Base-by-base conservation (phyloP, 2,888 invertebrate genomes). In the Tupiocoris notatus region DNA sequence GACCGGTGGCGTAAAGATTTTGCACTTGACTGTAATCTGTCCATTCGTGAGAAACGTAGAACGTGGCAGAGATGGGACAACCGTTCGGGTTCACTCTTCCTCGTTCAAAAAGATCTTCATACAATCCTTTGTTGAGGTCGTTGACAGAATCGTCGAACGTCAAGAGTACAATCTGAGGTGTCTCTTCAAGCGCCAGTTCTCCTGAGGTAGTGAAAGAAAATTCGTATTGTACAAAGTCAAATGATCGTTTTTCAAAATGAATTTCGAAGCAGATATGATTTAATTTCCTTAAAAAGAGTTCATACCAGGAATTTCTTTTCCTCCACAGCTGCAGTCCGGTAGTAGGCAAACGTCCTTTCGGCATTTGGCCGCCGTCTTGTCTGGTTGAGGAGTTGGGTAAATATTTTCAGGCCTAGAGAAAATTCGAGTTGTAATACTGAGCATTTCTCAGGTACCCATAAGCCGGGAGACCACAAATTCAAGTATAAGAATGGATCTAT, bases 11-110 rank as follows among this genome's bases (percentile, higher is more conserved):
- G 86, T 96, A 96, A 79, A 98, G 89, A 86, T 96, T 95, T 86
- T 97, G 96, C 78, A 98, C 98, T 87, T 95, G 94, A 85, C 94
- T 93, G 87, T 98, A 98, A 87, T 98, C 96, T 76, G 98, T 98
- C 96, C 98, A 98, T 86, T 98, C 96, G 85, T 98, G 98, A 66
- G 96, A 97, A 79, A 98, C 95, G 86, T 98, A 98, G 88, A 98
- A 96, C 56, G 98, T 98, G 77, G 95, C 95, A 66, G 91, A 88
- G 82, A 95, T 95, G 17, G 95, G 95, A 83, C 95, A 95, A 81
- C 95, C 95, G 84, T 95, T 95, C 75, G 95, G 95, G 84, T 95
- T 95, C 81, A 91, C 91, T 81, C 95, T 89, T 80, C 92, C 94
- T 84, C 93, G 92, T 85, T 94, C 94, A 85, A 95, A 95, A 59